Percentiles rank a stretch among this genome's conserved stretches.
Conservation (phyloP, 1,140 invertebrate genomes). For the Tetraneura akinire region DNA sequence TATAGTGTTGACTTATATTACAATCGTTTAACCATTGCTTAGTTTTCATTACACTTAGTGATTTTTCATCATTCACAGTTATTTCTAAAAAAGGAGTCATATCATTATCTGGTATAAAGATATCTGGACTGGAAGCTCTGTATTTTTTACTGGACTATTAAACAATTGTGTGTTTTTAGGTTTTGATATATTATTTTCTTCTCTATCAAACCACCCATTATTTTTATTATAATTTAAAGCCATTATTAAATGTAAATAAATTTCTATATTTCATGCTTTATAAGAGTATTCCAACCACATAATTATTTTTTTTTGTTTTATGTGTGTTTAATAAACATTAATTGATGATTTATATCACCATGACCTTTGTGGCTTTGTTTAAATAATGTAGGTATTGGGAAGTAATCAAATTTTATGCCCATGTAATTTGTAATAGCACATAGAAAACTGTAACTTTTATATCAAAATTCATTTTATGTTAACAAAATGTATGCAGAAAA, state of each 20-base stretch:
- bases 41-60: neutral
- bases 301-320: slow-evolving; percentile 52
- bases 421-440: too few species aligned
- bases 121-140: slow-evolving; percentile 40
- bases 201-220: neutral
- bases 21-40: slow-evolving; percentile 16
- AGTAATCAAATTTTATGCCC: too few species aligned
- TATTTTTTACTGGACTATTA: slow-evolving; percentile 10
- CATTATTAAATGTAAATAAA: slow-evolving; percentile 36
- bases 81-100: slow-evolving; percentile 28
- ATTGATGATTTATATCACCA: too few species aligned
- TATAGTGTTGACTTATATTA: neutral
- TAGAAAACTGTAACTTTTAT: too few species aligned
- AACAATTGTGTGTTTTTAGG: slow-evolving; percentile 12
- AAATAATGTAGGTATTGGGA: too few species aligned
- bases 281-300: slow-evolving; percentile 52
- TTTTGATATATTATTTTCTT: neutral
- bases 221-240: neutral
- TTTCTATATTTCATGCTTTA: slow-evolving; percentile 29
- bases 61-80: slow-evolving; percentile 37
- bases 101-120: slow-evolving; percentile 21
- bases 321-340: neutral
- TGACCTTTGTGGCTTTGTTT: too few species aligned
- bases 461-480: neutral
- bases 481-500: slow-evolving; percentile 42